These are phyloP conservation scores for Capromys pilorides DNA, from an alignment of 2,797 vertebrate species.

Conservation along the genomic window DNA sequence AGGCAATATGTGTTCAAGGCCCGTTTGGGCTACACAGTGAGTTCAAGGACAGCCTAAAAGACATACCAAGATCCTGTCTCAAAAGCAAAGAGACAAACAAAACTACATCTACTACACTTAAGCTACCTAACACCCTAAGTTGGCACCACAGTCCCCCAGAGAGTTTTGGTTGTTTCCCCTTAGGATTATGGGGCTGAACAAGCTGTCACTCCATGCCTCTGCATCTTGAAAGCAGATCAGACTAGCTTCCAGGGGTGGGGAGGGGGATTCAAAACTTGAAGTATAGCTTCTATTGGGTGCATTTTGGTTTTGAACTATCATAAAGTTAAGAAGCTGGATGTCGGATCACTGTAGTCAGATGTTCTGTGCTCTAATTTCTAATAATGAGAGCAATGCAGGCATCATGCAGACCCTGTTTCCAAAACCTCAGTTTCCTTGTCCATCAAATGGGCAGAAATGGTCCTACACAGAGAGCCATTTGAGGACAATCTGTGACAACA, in stretches of 20 bases:
- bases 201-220: no score
- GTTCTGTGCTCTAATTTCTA: no score
- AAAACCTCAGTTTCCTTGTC: neutral
- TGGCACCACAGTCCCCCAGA: neutral
- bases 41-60: neutral
- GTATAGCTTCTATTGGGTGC: neutral
- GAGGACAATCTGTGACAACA: neutral
- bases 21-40: neutral
- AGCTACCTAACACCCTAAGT: neutral
- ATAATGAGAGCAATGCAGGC: neutral
- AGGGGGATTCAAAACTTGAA: neutral
- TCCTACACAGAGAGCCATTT: neutral
- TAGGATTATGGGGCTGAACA: neutral
- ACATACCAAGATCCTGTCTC: neutral
- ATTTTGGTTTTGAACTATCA: neutral
- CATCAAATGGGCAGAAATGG: neutral
- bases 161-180: neutral
- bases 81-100: neutral
- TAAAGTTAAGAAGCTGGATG: neutral
- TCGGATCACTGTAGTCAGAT: neutral
- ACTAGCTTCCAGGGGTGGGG: neutral
- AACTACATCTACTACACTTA: neutral
- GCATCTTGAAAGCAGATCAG: neutral
- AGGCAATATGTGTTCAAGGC: neutral
- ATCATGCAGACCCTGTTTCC: accelerated